These are phyloP conservation scores for Macropus fuliginosus DNA, from an alignment of 2,797 vertebrate species.

Conservation along the genomic window DNA sequence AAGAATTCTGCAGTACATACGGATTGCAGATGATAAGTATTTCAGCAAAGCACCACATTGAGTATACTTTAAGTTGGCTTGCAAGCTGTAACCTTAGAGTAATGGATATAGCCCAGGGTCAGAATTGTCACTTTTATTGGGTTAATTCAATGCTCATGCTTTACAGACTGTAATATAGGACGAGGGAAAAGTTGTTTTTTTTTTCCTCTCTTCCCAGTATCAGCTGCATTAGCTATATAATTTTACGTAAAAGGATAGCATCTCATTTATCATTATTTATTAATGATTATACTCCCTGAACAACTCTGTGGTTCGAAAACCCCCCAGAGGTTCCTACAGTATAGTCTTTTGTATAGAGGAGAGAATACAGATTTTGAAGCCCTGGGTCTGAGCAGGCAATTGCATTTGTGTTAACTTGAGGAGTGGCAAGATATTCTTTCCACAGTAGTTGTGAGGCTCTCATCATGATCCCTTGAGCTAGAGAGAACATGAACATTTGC, in stretches of 20 bases:
- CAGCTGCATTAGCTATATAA: slow-evolving; percentile 72
- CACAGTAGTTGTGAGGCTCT: not conserved
- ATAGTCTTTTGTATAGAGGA: slow-evolving; percentile 50
- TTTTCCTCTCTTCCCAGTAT: slow-evolving; percentile 48
- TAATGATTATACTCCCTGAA: slow-evolving; percentile 73
- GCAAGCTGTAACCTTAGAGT: slow-evolving; percentile 77
- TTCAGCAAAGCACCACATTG: slow-evolving; percentile 80
- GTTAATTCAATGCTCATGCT: slow-evolving; percentile 77
- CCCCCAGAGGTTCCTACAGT: slow-evolving; percentile 38
- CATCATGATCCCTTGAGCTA: slow-evolving; percentile 52
- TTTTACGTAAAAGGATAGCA: slow-evolving; percentile 64
- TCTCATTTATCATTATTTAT: slow-evolving; percentile 73
- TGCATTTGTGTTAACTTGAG: slow-evolving; percentile 65
- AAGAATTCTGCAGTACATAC: slow-evolving; percentile 84
- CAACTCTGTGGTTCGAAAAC: slow-evolving; percentile 55
- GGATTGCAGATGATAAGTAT: slow-evolving; percentile 87
- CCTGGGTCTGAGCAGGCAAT: slow-evolving; percentile 41
- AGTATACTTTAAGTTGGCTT: slow-evolving; percentile 82
- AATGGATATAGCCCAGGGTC: slow-evolving; percentile 75
- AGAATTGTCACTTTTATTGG: slow-evolving; percentile 78
- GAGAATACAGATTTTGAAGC: slow-evolving; percentile 48
- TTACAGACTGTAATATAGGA: slow-evolving; percentile 75
- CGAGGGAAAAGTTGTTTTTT: slow-evolving; percentile 61
- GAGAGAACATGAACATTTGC: slow-evolving; percentile 44
- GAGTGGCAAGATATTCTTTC: slow-evolving; percentile 56